Percentiles rank a stretch among this genome's conserved stretches.
phyloP scores from a whole-genome alignment of 2,888 invertebrate species.

The Cantharis lateralis region DNA sequence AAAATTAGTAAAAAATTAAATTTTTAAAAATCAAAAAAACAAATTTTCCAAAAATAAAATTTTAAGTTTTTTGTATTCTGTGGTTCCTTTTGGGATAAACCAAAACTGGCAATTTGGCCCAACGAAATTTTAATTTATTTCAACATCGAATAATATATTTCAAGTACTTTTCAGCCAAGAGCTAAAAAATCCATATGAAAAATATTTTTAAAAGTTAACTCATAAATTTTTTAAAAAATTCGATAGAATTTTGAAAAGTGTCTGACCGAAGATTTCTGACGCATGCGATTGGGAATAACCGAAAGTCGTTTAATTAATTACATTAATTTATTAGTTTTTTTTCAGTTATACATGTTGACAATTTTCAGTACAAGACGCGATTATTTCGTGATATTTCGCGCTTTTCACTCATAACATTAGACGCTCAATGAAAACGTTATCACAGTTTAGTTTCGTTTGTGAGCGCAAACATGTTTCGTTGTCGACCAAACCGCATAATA shows the following conservation, averaged over 20 bases:
- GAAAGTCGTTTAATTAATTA: background rate
- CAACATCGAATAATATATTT: background rate
- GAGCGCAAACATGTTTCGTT: background rate
- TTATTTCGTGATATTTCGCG: constrained; percentile 1
- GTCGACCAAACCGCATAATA: background rate
- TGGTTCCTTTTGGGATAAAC: background rate
- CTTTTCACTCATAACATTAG: background rate
- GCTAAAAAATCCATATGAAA: background rate
- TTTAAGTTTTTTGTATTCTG: background rate
- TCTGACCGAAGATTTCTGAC: background rate
- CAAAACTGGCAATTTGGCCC: background rate
- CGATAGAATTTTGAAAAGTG: background rate
- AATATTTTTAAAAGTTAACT: background rate
- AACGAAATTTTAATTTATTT: background rate
- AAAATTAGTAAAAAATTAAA: too few relatives aligned
- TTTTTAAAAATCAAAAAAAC: too few relatives aligned
- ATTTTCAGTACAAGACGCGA: background rate
- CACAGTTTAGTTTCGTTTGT: background rate
- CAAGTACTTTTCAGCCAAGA: background rate
- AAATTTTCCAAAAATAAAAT: too few relatives aligned
- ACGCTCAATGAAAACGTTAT: constrained; percentile 1
- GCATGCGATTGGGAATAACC: background rate
- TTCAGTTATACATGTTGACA: background rate
- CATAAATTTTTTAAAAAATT: background rate
- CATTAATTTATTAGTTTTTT: background rate